These are phyloP conservation scores for Mus spretus DNA, from an alignment of 2,797 vertebrate species.

Conservation along the genomic window DNA sequence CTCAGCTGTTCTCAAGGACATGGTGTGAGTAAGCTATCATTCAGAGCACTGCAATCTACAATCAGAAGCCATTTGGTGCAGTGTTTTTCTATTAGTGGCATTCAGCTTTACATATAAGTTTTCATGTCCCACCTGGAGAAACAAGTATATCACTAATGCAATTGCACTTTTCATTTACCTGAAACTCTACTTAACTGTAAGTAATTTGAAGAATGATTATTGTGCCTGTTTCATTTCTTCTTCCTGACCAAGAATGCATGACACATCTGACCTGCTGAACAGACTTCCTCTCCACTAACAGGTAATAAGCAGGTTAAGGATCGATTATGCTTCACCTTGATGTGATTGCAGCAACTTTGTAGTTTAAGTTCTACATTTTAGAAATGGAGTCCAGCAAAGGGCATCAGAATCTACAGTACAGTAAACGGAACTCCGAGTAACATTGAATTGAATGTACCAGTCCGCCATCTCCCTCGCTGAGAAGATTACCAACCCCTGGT, in stretches of 20 bases:
- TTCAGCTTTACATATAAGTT: conserved; percentile 34
- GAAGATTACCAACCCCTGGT: neutral
- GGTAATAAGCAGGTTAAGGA: conserved; percentile 17
- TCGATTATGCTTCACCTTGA: conserved; percentile 64
- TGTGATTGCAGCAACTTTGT: conserved; percentile 28
- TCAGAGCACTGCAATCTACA: neutral
- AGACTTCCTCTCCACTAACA: conserved; percentile 37
- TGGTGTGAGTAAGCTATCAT: neutral
- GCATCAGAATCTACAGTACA: neutral
- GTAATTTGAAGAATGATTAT: conserved; percentile 71
- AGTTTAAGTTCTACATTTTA: neutral
- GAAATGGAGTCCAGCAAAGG: conserved; percentile 26
- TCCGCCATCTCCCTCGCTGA: neutral
- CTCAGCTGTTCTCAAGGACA: conserved; percentile 73
- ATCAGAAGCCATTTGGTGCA: neutral
- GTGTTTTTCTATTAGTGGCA: neutral
- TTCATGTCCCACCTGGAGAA: conserved; percentile 54
- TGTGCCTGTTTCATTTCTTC: conserved; percentile 63
- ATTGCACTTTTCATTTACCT: conserved; percentile 81
- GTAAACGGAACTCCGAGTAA: conserved; percentile 4
- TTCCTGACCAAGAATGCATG: conserved; percentile 59
- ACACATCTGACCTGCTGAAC: conserved; percentile 59
- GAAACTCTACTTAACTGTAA: conserved; percentile 73
- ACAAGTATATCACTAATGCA: conserved; percentile 77
- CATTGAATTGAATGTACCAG: neutral